These are phyloP conservation scores for Passer montanus DNA, from an alignment of 2,113 vertebrate species.

Conservation along the genomic window DNA sequence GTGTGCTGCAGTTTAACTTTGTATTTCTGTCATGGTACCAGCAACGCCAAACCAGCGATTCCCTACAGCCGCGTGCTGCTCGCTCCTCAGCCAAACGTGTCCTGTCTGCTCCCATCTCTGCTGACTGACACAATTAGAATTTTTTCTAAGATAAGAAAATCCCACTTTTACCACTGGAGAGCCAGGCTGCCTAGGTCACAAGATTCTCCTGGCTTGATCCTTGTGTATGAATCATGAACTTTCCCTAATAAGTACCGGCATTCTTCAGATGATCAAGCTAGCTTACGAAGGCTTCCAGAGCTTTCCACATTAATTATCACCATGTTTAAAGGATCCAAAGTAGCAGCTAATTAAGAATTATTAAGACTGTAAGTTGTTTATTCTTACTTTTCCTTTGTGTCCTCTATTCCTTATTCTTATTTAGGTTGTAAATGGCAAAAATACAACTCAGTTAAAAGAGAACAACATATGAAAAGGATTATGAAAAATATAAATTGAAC, in stretches of 20 bases:
- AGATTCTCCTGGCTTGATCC: conserved; percentile 56
- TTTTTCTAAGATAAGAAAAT: conserved; percentile 58
- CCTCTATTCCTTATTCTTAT: background rate
- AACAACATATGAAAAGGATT: background rate
- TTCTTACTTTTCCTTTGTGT: conserved; percentile 18
- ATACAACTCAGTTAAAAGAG: background rate
- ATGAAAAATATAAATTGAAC: background rate
- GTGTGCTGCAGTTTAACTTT: background rate
- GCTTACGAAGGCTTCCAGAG: conserved; percentile 45
- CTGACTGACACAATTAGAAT: background rate
- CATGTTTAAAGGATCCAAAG: conserved; percentile 15
- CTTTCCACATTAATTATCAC: conserved; percentile 44
- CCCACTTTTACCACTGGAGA: conserved; percentile 53
- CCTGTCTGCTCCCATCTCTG: background rate
- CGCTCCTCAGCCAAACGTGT: background rate
- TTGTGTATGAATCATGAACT: conserved; percentile 56
- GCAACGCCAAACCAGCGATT: background rate
- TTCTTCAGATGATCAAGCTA: conserved; percentile 60
- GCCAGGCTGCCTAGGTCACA: conserved; percentile 59
- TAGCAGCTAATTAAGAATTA: conserved; percentile 33
- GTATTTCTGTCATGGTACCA: background rate
- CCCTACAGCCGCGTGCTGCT: background rate
- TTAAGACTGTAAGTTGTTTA: background rate
- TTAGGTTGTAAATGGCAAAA: background rate
- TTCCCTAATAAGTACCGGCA: conserved; percentile 58